phyloP scores from a whole-genome alignment of 2,888 invertebrate species.

The Chouioia cunea region DNA sequence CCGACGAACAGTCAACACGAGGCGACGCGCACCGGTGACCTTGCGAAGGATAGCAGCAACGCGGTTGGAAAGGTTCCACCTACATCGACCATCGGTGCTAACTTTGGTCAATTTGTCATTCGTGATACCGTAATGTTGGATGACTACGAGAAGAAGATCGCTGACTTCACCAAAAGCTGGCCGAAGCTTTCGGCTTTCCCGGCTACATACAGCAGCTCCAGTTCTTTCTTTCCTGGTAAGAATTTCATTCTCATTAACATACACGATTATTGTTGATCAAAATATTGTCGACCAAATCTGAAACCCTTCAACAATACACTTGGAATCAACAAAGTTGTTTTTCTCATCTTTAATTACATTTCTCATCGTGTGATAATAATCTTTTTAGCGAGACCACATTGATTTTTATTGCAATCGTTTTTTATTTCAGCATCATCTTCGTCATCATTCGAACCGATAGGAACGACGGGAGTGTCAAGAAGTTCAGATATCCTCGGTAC shows the following conservation, averaged over 20 bases:
- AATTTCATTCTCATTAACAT: background rate
- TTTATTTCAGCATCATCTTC: no score
- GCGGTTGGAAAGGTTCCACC: constrained; percentile 28
- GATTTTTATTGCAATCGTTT: no score
- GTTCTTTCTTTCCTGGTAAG: constrained; percentile 34
- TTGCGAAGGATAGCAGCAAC: constrained; percentile 18
- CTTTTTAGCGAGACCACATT: no score
- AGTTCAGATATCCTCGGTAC: constrained; percentile 4
- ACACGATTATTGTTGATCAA: no score
- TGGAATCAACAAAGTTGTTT: no score
- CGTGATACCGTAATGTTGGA: constrained; percentile 58
- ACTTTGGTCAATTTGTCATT: constrained; percentile 55
- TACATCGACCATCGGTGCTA: constrained; percentile 49
- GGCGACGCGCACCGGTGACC: background rate
- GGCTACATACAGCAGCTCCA: constrained; percentile 24
- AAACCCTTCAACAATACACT: no score
- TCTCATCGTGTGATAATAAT: no score
- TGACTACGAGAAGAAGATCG: constrained; percentile 59
- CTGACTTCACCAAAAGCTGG: constrained; percentile 62
- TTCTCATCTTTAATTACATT: no score
- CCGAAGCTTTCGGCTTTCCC: constrained; percentile 50
- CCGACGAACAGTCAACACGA: background rate
- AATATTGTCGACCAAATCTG: no score
- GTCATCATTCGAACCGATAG: background rate
- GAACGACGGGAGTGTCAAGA: constrained; percentile 5